Conservation (phyloP, 2,888 invertebrate genomes). For the Petrolisthes manimaculis region DNA sequence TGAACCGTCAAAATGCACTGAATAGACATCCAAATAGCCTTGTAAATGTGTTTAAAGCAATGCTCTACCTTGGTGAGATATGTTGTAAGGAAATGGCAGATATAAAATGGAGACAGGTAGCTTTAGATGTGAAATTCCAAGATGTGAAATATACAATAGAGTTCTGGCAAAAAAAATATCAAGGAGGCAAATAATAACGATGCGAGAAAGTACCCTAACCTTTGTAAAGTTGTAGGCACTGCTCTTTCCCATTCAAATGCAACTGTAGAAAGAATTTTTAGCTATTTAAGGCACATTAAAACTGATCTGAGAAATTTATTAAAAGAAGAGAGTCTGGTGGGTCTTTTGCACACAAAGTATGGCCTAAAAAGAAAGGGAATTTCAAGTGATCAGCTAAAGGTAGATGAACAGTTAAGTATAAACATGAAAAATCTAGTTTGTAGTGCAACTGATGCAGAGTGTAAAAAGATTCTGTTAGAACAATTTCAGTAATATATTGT, state of each 20-base stretch:
- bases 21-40: conserved; percentile 6
- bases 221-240: conserved; percentile 19
- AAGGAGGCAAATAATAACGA: not conserved
- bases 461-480: no score
- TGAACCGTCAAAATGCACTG: conserved; percentile 29
- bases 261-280: conserved; percentile 24
- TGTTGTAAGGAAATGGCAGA: conserved; percentile 21
- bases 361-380: not conserved
- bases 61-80: conserved; percentile 8
- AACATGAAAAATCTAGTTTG: not conserved
- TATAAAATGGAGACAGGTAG: conserved; percentile 22
- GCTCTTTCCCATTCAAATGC: conserved; percentile 23
- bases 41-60: conserved; percentile 9
- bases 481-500: no score
- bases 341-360: no score
- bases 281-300: conserved; percentile 8
- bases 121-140: conserved; percentile 14
- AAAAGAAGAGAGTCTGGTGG: conserved; percentile 18
- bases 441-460: not conserved
- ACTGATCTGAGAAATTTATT: conserved; percentile 14
- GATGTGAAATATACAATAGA: conserved; percentile 23
- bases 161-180: conserved; percentile 12
- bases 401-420: not conserved
- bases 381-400: not conserved
- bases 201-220: conserved; percentile 6